Evolutionary conservation across 2,113 vertebrate genomes (phyloP).

Genomic region (Charadrius vociferus): DNA sequence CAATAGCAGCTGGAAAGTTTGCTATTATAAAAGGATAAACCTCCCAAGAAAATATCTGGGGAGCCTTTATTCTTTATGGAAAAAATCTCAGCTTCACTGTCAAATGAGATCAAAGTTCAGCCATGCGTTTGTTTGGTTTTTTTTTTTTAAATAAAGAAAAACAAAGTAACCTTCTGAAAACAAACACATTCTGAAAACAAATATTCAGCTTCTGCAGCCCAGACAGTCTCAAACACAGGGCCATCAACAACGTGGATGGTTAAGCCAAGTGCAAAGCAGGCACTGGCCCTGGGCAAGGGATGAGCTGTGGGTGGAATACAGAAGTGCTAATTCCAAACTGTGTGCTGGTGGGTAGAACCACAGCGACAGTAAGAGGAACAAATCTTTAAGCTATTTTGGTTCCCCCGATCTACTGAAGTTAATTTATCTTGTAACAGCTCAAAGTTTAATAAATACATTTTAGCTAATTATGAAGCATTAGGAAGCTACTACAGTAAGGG

Average conservation of each 20-base stretch:
- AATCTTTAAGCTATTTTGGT: neutral
- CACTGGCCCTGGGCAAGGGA: neutral
- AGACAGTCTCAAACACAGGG: neutral
- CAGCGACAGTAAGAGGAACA: neutral
- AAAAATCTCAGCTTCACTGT: neutral
- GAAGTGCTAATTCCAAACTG: neutral
- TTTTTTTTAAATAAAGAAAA: neutral
- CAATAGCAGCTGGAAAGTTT: neutral
- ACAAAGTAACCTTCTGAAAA: neutral
- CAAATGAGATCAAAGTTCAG: constrained; percentile 2
- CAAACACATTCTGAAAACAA: neutral
- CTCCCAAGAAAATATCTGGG: neutral
- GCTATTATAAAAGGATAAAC: neutral
- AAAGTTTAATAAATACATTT: neutral
- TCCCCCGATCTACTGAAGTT: neutral
- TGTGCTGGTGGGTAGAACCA: neutral
- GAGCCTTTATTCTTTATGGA: neutral
- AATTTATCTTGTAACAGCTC: neutral
- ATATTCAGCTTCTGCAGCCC: neutral
- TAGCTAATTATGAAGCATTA: neutral
- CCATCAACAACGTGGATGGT: neutral
- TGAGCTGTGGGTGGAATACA: neutral
- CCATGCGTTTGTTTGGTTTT: neutral
- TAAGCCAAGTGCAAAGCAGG: neutral
- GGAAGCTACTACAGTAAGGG: neutral